Percentiles rank a stretch among this genome's conserved stretches.
These are phyloP conservation scores for Rhombomys opimus DNA, from an alignment of 2,113 vertebrate species.

Conservation along the genomic window DNA sequence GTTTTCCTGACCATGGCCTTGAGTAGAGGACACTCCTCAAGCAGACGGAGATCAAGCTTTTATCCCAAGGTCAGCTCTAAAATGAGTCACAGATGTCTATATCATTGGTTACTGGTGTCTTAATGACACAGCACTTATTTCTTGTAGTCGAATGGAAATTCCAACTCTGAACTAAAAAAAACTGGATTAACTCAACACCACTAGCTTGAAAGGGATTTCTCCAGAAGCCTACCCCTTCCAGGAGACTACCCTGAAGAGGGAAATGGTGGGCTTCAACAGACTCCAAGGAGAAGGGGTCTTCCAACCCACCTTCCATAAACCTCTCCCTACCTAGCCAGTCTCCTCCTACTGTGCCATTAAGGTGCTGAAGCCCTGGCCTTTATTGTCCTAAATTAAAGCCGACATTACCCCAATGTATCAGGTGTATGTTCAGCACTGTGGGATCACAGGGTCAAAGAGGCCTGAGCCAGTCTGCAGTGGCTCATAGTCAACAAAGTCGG, in stretches of 20 bases:
- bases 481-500: neutral
- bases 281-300: neutral
- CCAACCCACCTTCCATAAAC: neutral
- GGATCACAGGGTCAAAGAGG: neutral
- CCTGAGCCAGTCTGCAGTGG: neutral
- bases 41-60: neutral
- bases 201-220: neutral
- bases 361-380: neutral
- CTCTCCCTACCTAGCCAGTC: neutral
- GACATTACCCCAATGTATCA: slow-evolving; percentile 13
- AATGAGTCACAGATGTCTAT: neutral
- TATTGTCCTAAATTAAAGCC: slow-evolving; percentile 40
- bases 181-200: neutral
- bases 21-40: neutral
- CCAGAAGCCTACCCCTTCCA: neutral
- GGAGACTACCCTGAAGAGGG: neutral
- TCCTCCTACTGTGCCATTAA: neutral
- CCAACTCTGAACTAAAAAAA: neutral
- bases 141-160: slow-evolving; percentile 22
- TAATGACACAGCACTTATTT: neutral
- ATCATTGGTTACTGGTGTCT: neutral
- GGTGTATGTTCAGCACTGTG: neutral
- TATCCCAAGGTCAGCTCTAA: neutral
- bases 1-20: neutral
- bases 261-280: neutral